phyloP scores from a whole-genome alignment of 1,140 invertebrate genomes.

The Tetramorium parvispinum region DNA sequence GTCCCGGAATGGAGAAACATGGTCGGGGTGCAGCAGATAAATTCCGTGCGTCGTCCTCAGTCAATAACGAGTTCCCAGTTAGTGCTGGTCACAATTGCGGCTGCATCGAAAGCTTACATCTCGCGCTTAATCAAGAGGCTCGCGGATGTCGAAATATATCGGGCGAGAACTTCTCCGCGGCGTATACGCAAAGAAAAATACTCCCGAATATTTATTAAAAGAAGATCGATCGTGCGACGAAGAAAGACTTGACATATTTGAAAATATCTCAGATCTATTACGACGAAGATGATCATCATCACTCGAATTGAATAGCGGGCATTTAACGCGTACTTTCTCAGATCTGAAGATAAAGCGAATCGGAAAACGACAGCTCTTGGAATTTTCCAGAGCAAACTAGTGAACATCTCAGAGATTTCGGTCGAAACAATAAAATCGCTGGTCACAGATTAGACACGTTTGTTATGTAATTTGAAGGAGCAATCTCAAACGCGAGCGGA shows the following conservation, averaged over 20 bases:
- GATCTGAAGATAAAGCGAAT: neutral
- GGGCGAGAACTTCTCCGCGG: neutral
- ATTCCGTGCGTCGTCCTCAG: conserved; percentile 69
- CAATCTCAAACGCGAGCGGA: neutral
- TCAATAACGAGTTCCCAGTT: conserved; percentile 75
- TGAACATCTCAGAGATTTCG: neutral
- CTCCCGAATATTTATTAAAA: neutral
- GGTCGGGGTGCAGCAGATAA: conserved; percentile 51
- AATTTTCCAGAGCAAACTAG: conserved; percentile 8
- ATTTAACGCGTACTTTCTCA: neutral
- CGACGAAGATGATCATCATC: neutral
- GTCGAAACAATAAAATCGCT: neutral
- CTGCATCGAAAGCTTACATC: neutral
- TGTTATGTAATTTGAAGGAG: neutral
- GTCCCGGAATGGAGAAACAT: conserved; percentile 37
- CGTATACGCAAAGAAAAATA: neutral
- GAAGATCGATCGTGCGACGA: neutral
- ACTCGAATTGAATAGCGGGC: neutral
- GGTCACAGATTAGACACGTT: neutral
- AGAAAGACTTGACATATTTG: neutral
- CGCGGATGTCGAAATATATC: neutral
- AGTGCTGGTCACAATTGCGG: conserved; percentile 37
- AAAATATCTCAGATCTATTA: neutral
- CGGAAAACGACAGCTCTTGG: neutral
- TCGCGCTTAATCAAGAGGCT: neutral